Base-by-base conservation (phyloP, 1,140 invertebrate genomes). In the Mycetomoellerius zeteki region DNA sequence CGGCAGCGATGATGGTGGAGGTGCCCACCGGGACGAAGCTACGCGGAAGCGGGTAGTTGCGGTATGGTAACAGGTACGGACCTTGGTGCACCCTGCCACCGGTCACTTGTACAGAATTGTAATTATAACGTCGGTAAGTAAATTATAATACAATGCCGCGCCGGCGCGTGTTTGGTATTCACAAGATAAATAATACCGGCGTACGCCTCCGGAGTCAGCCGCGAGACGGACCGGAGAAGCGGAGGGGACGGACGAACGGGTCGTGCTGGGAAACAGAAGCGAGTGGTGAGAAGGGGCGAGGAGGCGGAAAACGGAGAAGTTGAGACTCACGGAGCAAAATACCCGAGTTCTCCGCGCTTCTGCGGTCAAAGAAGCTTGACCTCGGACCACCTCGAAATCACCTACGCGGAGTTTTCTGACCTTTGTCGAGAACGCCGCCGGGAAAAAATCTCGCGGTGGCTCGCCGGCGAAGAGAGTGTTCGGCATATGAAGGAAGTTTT, bases 51-150 rank as follows among this genome's bases (percentile, higher is more conserved):
- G 84, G 80, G 37, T 73, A 77, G 75, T 65, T 84, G 50, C 76
- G 73, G 21, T 82, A 65, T 62, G 73, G 27, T 77, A 72, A 64
- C 62, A 67, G 80, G 72, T 62, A 43, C 62, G 27, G 60, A 71
- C 37, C 87, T 60, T 27, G 73, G 76, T 64, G 47, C 87, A 77
- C 89, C 90, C 86, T 89, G 86, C 58, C 87, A 86, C 71, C 81
- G 86, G 92, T 91, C 90, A 93, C 92, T 90, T 89, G 91, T 91
- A 90, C 89, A 89, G 92, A 95, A 94, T 94, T 95, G 94, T 95
- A 95, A 95, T 95, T 95, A 95, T 94, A 95, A 94, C 93, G 94
- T 94, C 91, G 93, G 94, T 95, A 95, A 95, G 94, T 95, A 95
- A 95, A 95, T 95, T 95, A 95, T 94, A 95, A 94, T 94, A 95